Base-by-base conservation (phyloP, 2,888 invertebrate genomes). In the Penaeus monodon region DNA sequence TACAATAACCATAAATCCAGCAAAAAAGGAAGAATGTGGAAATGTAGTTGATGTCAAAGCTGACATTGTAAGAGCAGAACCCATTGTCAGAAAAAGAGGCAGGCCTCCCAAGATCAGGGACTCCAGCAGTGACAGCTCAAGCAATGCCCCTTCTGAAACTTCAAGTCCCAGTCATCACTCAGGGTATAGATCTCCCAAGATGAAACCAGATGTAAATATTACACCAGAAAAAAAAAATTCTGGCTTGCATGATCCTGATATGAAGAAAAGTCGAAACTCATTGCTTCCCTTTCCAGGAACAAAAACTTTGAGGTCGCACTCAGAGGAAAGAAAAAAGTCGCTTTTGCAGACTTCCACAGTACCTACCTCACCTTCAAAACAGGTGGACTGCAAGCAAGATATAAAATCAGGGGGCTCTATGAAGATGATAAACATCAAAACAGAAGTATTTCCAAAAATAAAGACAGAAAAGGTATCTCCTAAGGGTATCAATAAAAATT, bases 351-450 rank as follows among this genome's bases (percentile, higher is more conserved):
- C 81, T 44, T 64, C 86, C 10, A 78, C 63, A 44, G 65, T 68
- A 22, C 27, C 77, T 27, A 10, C 65, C n/a, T 77, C 81, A 27
- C 78, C 81, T 17, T 77, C 86, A 22, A 86, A 82, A 24, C 77
- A 82, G 38, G 29, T 74, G 57, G 80, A 83, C 63, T 80, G 85
- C 63, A 82, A 82, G 65, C 79, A 79, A 49, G 83, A 83, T 68
- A 66, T 79, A 10, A 85, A 88, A 24, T 82, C 97, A 95, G 97
- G 97, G 96, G 97, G 96, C 97, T 96, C 83, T 44, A 66, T 83
- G 79, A 81, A 77, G 44, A 49, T 82, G 27, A 65, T 82, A 38
- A 74, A 77, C 38, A 82, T 88, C 76, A 88, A 88, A 57, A 85
- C 85, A 27, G 88, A 85, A 83, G 82, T 76, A 70, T 76, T 83